Percentiles rank a stretch among this genome's conserved stretches.
Evolutionary conservation across 2,888 invertebrate genomes (phyloP).

Genomic region (Drosophila affinis): DNA sequence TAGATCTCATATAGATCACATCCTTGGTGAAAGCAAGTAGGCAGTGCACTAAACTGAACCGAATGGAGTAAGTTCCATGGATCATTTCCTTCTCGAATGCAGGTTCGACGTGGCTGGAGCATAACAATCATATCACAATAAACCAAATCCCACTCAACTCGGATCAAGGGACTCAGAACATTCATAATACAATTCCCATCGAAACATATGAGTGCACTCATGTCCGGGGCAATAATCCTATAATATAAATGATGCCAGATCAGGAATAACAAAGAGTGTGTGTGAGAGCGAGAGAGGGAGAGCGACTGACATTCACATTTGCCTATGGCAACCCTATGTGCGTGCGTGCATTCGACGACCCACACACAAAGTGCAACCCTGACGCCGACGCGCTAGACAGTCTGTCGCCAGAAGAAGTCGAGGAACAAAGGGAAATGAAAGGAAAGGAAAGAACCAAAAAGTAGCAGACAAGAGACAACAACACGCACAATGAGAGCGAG

Average conservation of each 20-base stretch:
- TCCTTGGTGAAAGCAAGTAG: too few relatives aligned
- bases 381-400: slow-evolving; percentile 75
- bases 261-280: slow-evolving; percentile 10
- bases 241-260: slow-evolving; percentile 59
- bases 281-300: neutral
- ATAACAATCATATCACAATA: slow-evolving; percentile 17
- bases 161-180: slow-evolving; percentile 18
- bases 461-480: slow-evolving; percentile 54
- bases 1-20: too few relatives aligned
- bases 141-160: slow-evolving; percentile 26
- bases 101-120: neutral
- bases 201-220: slow-evolving; percentile 29
- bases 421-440: neutral
- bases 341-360: slow-evolving; percentile 34
- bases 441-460: slow-evolving; percentile 36
- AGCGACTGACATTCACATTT: slow-evolving; percentile 14
- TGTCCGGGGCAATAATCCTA: slow-evolving; percentile 53
- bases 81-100: neutral
- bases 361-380: slow-evolving; percentile 35
- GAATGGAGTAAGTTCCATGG: neutral
- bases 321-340: slow-evolving; percentile 33
- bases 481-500: slow-evolving; percentile 69
- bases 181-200: slow-evolving; percentile 24
- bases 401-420: slow-evolving; percentile 70
- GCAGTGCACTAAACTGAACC: neutral